Evolutionary conservation across 2,888 invertebrate genomes (phyloP), one percentile per base, ranked within the genome.

Genomic region (Theretra japonica): DNA sequence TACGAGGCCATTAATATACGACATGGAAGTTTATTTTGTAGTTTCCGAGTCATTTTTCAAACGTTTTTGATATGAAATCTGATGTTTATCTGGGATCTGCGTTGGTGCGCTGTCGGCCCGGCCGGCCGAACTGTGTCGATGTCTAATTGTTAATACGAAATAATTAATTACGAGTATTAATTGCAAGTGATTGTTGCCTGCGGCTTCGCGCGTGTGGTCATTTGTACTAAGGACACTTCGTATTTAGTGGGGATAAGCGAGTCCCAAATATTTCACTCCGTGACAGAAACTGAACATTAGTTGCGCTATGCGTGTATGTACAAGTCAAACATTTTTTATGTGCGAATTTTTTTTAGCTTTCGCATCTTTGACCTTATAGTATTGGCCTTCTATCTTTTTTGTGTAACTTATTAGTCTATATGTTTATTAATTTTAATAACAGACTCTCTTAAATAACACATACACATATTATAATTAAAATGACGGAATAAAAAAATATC

Each of bases 41-140:
- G 65, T 65, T 48, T 65, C 21, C 30, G n/a, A 65, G 65, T 65
- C 41, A 65, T 65, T 65, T 65, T 65, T 65, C 65, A 65, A 65
- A 41, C 41, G 41, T 48, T 65, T 41, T 65, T 65, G 65, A 65
- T 65, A 65, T 65, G 21, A 65, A 62, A 41, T 62, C 62, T 33
- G 62, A 65, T 65, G 65, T 48, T 65, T 65, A 65, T 48, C 65
- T 60, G 25, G 7, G 48, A 25, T 65, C 60, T 60, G 8, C 6
- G 21, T 15, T 17, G 48, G 15, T 65, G 48, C 41, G 41, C 5
- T 48, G 17, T 4, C 48, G 23, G 25, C 65, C 48, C 48, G 48
- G 4, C 15, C 17, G 23, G 23, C 6, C 5, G 41, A 48, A 65
- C 41, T 65, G 21, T 65, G 23, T 41, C 65, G 65, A 48, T 48